Evolutionary conservation across 2,113 vertebrate species (phyloP), one percentile per base, ranked within the genome.

Genomic region (Lepus americanus): DNA sequence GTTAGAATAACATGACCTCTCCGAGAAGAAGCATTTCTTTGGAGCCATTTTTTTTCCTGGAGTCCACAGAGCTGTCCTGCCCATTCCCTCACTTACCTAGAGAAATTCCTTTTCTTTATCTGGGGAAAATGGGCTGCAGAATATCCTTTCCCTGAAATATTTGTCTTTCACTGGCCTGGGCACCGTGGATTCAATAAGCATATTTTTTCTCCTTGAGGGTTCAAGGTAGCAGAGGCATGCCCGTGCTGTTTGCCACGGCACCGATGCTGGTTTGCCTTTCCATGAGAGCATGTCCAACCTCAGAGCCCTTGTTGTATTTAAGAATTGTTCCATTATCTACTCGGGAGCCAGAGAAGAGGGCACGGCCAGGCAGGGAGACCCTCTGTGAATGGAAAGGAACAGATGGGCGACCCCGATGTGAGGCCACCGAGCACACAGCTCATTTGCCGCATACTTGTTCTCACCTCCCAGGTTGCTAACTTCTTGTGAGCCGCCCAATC

Each of bases 161-260:
- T 69, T 92, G 92, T 67, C 69, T 98, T 90, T 90, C 33, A 86
- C 72, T 73, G 86, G 79, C 39, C 67, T 0, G 33, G 59, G 64
- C 97, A 91, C 92, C 67, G 93, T 87, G 95, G 74, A 90, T 97
- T 96, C 96, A 93, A 12, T 89, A 93, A 94, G 44, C 49, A 91
- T 51, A 44, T 96, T 95, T 96, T 93, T n/a, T 93, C 73, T 92
- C 93, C 83, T 96, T 63, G 64, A 66, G 36, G 88, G 87, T 97
- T 98, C 97, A 97, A 95, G 97, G 92, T 81, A 97, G 93, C 55
- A 4, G 66, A 92, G 69, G 79, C 82, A 23, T 22, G 10, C 93
- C 95, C 84, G 89, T 77, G 23, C 84, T 76, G 97, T 44, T 97
- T 98, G 85, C 97, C 96, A 97, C 89, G 87, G 95, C 92, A 96